Evolutionary conservation across 2,888 invertebrate species (phyloP).

Genomic region (Nymphalis c-album): DNA sequence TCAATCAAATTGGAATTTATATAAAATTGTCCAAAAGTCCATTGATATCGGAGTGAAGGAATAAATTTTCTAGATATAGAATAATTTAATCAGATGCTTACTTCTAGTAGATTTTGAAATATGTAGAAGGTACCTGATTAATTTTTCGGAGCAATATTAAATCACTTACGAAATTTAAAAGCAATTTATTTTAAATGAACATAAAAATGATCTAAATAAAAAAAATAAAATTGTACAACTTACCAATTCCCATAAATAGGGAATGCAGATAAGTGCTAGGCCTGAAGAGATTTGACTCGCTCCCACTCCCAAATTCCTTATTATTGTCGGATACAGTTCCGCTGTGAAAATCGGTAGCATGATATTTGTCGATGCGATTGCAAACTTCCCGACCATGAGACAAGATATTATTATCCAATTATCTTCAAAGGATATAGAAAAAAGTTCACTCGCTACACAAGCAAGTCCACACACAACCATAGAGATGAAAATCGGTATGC

Average conservation of each 20-base stretch:
- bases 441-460: slow-evolving; percentile 83
- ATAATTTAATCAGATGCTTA: no score
- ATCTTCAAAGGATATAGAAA: slow-evolving; percentile 76
- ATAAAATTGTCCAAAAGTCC: no score
- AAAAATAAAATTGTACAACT: slow-evolving; percentile 51
- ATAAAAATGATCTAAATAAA: no score
- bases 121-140: no score
- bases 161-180: no score
- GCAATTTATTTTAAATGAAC: no score
- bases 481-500: slow-evolving; percentile 86
- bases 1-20: no score
- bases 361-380: slow-evolving; percentile 89
- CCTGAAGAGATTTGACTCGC: slow-evolving; percentile 89
- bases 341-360: slow-evolving; percentile 89
- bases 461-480: slow-evolving; percentile 86
- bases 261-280: slow-evolving; percentile 87
- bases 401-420: slow-evolving; percentile 87
- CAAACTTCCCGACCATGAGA: slow-evolving; percentile 90
- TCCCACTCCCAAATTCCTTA: slow-evolving; percentile 86
- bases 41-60: no score
- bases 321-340: slow-evolving; percentile 86
- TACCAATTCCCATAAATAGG: slow-evolving; percentile 89
- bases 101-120: no score
- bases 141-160: no score
- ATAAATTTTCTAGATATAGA: no score